phyloP scores from a whole-genome alignment of 2,113 vertebrate species.

The Plecotus auritus region DNA sequence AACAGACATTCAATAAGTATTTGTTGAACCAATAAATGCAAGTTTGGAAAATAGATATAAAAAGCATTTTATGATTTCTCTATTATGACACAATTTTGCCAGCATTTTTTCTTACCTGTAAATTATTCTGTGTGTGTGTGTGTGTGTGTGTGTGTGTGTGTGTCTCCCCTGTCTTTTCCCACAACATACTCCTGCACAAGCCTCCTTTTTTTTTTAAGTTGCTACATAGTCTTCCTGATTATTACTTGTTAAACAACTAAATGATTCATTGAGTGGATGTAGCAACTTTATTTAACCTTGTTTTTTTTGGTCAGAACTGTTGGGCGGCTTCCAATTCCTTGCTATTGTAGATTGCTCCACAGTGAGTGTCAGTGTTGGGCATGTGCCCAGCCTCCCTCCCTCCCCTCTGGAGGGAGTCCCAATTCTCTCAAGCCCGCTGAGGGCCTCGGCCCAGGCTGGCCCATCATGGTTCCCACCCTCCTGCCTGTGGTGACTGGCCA shows the following conservation, averaged over 20 bases:
- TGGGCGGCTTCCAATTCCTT: background rate
- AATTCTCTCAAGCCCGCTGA: background rate
- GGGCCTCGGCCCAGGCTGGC: background rate
- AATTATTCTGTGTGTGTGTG: background rate
- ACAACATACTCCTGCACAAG: background rate
- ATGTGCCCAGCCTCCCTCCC: background rate
- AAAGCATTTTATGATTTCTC: background rate
- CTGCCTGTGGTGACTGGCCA: background rate
- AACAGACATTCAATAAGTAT: background rate
- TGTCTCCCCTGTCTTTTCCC: background rate
- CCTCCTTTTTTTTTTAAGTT: background rate
- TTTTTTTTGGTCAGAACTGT: background rate
- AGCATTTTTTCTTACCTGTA: background rate
- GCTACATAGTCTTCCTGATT: background rate
- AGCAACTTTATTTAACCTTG: background rate
- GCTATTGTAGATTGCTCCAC: background rate
- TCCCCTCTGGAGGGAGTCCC: background rate
- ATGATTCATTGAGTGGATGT: background rate
- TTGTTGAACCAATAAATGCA: background rate
- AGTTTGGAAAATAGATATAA: background rate
- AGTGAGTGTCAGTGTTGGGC: background rate
- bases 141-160: background rate
- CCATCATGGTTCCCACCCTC: fast-evolving
- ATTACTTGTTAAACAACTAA: background rate
- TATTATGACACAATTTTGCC: background rate